Evolutionary conservation across 2,888 invertebrate species (phyloP).

Genomic region (Leptarthrus brevirostris): DNA sequence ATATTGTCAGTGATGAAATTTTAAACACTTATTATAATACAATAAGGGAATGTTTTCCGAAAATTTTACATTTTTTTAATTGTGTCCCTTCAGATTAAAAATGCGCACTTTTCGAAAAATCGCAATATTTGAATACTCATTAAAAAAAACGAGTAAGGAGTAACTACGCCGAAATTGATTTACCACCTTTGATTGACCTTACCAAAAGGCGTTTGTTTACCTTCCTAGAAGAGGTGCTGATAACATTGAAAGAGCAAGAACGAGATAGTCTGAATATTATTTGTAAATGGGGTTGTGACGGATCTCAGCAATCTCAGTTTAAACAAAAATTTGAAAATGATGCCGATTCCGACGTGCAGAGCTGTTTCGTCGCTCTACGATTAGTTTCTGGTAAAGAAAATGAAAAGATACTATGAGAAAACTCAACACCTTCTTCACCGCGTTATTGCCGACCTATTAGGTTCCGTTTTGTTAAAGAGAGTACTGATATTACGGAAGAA

Average conservation of each 20-base stretch:
- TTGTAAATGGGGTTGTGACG: conserved; percentile 36
- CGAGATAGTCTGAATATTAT: background rate
- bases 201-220: background rate
- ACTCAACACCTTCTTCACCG: conserved; percentile 35
- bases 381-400: conserved; percentile 11
- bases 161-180: too few relatives aligned
- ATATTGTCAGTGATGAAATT: too few relatives aligned
- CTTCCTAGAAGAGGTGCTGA: background rate
- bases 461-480: conserved; percentile 30
- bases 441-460: conserved; percentile 37
- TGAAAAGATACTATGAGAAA: background rate
- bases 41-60: too few relatives aligned
- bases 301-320: conserved; percentile 16
- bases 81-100: too few relatives aligned
- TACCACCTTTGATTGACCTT: background rate
- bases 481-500: conserved; percentile 21
- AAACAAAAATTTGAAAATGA: conserved; percentile 27
- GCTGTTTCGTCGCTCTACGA: background rate
- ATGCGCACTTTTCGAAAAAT: too few relatives aligned
- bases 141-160: too few relatives aligned
- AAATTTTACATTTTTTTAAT: too few relatives aligned
- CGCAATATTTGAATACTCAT: too few relatives aligned
- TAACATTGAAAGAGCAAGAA: conserved; percentile 12
- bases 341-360: conserved; percentile 11
- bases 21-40: too few relatives aligned